phyloP scores from a whole-genome alignment of 2,113 vertebrate genomes.

The Speoplatyrhinus poulsoni region DNA sequence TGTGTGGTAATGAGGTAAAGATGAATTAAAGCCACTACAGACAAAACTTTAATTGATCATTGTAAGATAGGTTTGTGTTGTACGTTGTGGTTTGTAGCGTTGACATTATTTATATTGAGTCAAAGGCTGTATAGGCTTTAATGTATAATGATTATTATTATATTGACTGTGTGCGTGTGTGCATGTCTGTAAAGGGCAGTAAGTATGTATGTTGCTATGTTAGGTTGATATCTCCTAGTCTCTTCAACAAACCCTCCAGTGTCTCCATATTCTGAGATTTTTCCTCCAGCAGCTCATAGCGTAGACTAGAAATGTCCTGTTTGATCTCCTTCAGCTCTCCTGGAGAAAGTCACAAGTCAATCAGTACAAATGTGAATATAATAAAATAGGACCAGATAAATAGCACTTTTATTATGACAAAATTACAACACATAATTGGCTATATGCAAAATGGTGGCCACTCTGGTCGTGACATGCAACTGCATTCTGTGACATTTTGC shows the following conservation, averaged over 20 bases:
- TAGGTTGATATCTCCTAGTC: slow-evolving; percentile 84
- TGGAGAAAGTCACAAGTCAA: slow-evolving; percentile 49
- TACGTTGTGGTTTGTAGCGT: too few species aligned
- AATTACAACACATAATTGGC: too few species aligned
- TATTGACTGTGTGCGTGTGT: slow-evolving; percentile 1
- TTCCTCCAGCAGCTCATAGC: slow-evolving; percentile 96
- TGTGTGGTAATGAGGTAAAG: too few species aligned
- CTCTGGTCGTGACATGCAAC: too few species aligned
- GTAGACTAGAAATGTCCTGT: slow-evolving; percentile 97
- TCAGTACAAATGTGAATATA: background rate
- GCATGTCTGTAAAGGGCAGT: background rate
- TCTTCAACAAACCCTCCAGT: slow-evolving; percentile 87
- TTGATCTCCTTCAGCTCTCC: slow-evolving; percentile 99
- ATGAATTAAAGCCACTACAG: too few species aligned
- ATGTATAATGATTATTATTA: background rate
- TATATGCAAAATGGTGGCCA: too few species aligned
- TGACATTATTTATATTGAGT: background rate
- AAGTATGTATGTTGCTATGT: slow-evolving; percentile 1
- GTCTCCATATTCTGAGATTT: slow-evolving; percentile 93
- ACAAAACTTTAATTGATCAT: background rate
- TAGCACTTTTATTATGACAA: too few species aligned
- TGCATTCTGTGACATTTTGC: too few species aligned
- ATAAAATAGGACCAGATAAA: too few species aligned
- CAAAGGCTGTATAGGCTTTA: background rate
- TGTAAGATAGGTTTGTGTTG: too few species aligned